Evolutionary conservation across 2,113 vertebrate species (phyloP).

Genomic region (Tympanuchus pallidicinctus): DNA sequence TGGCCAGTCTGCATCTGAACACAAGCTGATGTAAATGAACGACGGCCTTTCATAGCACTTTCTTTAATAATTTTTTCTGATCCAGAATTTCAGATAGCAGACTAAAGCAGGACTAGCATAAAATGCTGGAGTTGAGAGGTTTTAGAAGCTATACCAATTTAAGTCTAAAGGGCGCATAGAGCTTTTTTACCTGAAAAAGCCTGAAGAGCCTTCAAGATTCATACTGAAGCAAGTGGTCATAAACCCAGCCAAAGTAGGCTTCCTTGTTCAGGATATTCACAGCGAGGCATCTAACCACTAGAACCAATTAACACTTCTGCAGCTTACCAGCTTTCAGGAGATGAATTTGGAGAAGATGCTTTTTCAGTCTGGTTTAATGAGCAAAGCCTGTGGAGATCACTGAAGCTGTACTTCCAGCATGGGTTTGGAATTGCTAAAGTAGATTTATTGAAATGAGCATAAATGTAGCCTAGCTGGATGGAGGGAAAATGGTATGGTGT

Average conservation of each 20-base stretch:
- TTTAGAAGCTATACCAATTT: not conserved
- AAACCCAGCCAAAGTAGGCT: not conserved
- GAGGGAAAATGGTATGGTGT: not conserved
- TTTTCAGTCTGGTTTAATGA: not conserved
- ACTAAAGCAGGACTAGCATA: not conserved
- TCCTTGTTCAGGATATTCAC: not conserved
- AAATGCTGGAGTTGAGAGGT: not conserved
- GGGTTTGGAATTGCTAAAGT: not conserved
- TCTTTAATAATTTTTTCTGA: not conserved
- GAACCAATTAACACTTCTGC: not conserved
- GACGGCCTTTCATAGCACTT: not conserved
- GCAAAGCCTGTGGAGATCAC: not conserved
- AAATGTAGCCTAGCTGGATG: fast-evolving
- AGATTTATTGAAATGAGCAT: too few relatives aligned
- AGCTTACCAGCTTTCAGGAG: not conserved
- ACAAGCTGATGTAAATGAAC: not conserved
- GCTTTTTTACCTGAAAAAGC: not conserved
- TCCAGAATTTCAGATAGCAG: not conserved
- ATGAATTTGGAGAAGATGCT: not conserved
- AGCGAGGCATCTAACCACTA: not conserved
- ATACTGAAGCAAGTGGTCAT: not conserved
- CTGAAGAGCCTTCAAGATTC: not conserved
- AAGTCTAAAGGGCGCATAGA: not conserved
- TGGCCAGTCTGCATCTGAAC: not conserved
- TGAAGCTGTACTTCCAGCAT: fast-evolving